These are phyloP conservation scores for Dione juno DNA, from an alignment of 2,888 invertebrate species.

Conservation along the genomic window DNA sequence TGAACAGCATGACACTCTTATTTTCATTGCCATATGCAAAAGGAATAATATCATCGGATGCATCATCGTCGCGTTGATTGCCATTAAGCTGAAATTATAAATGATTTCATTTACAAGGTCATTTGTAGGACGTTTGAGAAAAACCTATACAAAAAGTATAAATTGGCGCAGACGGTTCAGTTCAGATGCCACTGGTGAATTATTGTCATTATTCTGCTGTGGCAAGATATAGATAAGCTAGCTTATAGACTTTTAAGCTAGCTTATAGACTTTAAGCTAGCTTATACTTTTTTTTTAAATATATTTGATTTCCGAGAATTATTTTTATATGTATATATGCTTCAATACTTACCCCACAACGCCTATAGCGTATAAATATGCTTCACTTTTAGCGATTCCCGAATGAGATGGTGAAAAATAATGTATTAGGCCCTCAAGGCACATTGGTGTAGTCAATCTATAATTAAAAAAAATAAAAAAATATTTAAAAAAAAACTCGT, in stretches of 20 bases:
- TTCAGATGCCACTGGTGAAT: too few species aligned
- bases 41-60: conserved; percentile 14
- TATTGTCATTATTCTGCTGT: too few species aligned
- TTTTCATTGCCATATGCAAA: conserved; percentile 13
- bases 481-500: too few species aligned
- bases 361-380: conserved; percentile 86
- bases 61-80: conserved; percentile 15
- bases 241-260: too few species aligned
- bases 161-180: too few species aligned
- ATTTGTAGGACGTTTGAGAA: too few species aligned
- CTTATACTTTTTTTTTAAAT: too few species aligned
- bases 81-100: conserved; percentile 1
- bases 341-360: conserved; percentile 79
- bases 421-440: conserved; percentile 86
- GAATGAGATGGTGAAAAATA: conserved; percentile 84
- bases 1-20: conserved; percentile 11
- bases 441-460: conserved; percentile 86
- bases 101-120: not conserved
- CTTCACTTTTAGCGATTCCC: conserved; percentile 77
- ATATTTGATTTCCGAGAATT: not conserved
- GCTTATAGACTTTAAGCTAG: too few species aligned
- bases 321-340: too few species aligned
- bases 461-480: conserved; percentile 43
- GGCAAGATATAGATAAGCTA: too few species aligned
- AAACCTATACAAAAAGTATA: too few species aligned